A percentile compares a stretch with the other conserved stretches of the same genome.
Conservation (phyloP, 1,140 invertebrate species). For the Lerema accius region DNA sequence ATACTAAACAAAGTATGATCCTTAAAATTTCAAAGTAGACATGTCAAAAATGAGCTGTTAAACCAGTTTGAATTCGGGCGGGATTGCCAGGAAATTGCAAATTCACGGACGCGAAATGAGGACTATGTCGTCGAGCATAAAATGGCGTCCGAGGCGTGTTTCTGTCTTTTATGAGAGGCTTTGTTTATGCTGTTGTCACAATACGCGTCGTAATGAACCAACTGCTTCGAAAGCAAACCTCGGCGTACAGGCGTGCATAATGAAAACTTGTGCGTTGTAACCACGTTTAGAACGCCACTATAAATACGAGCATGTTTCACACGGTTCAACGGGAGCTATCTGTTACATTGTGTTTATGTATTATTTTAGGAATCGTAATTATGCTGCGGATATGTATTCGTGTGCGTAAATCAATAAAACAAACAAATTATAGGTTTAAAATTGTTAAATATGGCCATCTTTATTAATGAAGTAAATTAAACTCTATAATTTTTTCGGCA, state of each 20-base stretch:
- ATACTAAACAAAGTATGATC: too few relatives aligned
- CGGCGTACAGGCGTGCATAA: neutral
- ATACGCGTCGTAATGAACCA: conserved; percentile 14
- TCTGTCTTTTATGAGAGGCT: conserved; percentile 25
- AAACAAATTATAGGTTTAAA: too few relatives aligned
- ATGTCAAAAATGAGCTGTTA: conserved; percentile 5
- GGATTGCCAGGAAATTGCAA: conserved; percentile 28
- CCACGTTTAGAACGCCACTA: neutral
- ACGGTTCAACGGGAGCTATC: too few relatives aligned
- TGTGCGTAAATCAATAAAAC: too few relatives aligned
- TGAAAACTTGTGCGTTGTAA: neutral
- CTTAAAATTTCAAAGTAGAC: neutral
- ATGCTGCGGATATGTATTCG: too few relatives aligned
- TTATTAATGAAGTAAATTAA: too few relatives aligned
- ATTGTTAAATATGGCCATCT: too few relatives aligned
- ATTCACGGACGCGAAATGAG: conserved; percentile 25
- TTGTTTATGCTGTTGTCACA: conserved; percentile 22
- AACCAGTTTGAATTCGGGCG: conserved; percentile 2
- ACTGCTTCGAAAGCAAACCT: conserved; percentile 3
- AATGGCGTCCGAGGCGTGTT: conserved; percentile 19
- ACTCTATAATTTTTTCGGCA: too few relatives aligned
- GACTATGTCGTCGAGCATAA: conserved; percentile 20
- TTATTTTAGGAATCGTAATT: too few relatives aligned
- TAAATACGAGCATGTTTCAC: too few relatives aligned
- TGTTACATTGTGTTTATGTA: too few relatives aligned